A percentile compares a stretch with the other conserved stretches of the same genome.
Conservation (phyloP, 1,140 invertebrate species). For the Euwallacea similis region DNA sequence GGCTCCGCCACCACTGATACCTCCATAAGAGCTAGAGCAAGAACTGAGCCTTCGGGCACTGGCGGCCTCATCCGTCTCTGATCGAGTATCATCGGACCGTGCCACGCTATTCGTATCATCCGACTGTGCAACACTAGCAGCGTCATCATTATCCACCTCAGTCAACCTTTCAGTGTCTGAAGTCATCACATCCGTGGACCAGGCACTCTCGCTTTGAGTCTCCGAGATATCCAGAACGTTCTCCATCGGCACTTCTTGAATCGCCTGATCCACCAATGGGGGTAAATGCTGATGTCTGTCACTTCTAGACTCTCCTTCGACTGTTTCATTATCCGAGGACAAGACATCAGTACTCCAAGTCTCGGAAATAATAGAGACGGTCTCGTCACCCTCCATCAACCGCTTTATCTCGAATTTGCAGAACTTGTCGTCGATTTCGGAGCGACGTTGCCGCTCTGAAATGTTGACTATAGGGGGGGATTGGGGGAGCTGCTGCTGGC, state of each 20-base stretch:
- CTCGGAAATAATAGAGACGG: conserved; percentile 92
- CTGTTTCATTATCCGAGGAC: conserved; percentile 90
- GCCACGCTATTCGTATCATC: conserved; percentile 66
- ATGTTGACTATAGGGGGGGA: conserved; percentile 3
- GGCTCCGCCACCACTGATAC: conserved; percentile 6
- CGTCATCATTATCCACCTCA: conserved; percentile 84
- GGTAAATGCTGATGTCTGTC: conserved; percentile 49
- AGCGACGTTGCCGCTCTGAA: conserved; percentile 68
- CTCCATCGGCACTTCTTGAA: conserved; percentile 41
- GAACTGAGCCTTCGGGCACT: conserved; percentile 41
- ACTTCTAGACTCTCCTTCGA: conserved; percentile 60
- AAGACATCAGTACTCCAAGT: conserved; percentile 97
- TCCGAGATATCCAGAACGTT: conserved; percentile 75
- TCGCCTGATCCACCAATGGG: conserved; percentile 42
- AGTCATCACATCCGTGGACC: conserved; percentile 95
- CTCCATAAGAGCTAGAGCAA: conserved; percentile 43
- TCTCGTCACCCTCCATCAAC: conserved; percentile 84
- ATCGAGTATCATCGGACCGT: conserved; percentile 71
- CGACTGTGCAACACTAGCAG: conserved; percentile 71
- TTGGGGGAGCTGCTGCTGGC: conserved; percentile 20
- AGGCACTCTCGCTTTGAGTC: conserved; percentile 90
- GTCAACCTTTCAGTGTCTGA: conserved; percentile 92
- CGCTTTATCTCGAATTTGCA: conserved; percentile 97
- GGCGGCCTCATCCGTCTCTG: conserved; percentile 59
- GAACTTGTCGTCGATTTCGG: conserved; percentile 98